phyloP scores from a whole-genome alignment of 2,797 vertebrate species.

The Squalus acanthias region DNA sequence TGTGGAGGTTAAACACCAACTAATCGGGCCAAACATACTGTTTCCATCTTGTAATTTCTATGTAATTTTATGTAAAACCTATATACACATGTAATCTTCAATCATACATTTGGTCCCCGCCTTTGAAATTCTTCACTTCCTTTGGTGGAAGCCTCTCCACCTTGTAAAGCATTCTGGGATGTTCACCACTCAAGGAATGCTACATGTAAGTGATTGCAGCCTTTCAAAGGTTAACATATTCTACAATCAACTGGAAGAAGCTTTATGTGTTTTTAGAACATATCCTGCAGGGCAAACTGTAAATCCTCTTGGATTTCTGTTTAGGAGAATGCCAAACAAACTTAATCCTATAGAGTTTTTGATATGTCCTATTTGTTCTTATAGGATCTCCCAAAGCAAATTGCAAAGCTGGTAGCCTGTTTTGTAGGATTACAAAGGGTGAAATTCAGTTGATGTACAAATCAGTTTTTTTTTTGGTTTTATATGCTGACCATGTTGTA shows the following conservation, averaged over 20 bases:
- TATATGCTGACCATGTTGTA: background rate
- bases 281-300: constrained; percentile 27
- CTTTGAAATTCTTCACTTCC: background rate
- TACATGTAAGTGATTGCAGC: background rate
- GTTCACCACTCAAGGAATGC: background rate
- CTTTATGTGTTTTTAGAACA: background rate
- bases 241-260: constrained; percentile 7
- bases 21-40: no score
- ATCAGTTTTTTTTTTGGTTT: background rate
- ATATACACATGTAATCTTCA: background rate
- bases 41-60: no score
- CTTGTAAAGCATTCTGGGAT: background rate
- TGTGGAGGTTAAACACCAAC: no score
- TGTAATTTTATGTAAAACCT: background rate
- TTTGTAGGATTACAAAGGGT: background rate
- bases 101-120: background rate
- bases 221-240: background rate
- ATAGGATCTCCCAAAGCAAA: constrained; percentile 16
- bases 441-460: constrained; percentile 8
- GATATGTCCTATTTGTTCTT: background rate
- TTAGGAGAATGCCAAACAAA: background rate
- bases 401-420: background rate
- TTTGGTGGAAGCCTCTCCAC: background rate
- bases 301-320: constrained; percentile 14
- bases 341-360: constrained; percentile 1